A percentile compares a stretch with the other conserved stretches of the same genome.
Evolutionary conservation across 1,140 invertebrate species (phyloP).

Genomic region (Eupeodes corollae): DNA sequence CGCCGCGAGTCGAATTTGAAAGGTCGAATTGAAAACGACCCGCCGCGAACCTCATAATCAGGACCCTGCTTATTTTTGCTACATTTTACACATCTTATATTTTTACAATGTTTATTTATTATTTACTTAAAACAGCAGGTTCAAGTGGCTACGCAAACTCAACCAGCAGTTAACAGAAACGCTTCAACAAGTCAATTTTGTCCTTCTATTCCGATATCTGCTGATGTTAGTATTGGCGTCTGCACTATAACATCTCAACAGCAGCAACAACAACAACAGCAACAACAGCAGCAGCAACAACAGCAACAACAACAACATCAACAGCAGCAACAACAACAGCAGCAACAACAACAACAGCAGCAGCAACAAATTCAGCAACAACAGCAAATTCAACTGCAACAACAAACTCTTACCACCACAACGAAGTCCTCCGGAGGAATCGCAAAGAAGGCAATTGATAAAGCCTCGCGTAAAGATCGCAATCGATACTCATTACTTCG

Average conservation of each 20-base stretch:
- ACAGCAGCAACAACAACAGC: neutral
- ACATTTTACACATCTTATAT: no score
- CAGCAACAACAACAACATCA: constrained; percentile 3
- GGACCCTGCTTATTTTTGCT: no score
- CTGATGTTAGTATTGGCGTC: constrained; percentile 39
- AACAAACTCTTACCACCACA: constrained; percentile 20
- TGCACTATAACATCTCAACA: constrained; percentile 19
- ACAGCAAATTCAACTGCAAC: constrained; percentile 23
- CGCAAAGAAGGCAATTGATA: constrained; percentile 34
- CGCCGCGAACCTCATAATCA: no score
- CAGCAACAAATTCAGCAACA: constrained; percentile 9
- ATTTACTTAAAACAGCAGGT: constrained; percentile 40
- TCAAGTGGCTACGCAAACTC: constrained; percentile 45
- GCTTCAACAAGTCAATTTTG: constrained; percentile 3
- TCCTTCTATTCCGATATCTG: constrained; percentile 23
- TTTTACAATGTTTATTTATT: no score
- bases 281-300: constrained; percentile 6
- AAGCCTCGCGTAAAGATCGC: constrained; percentile 34
- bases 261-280: constrained; percentile 12
- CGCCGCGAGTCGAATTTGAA: no score
- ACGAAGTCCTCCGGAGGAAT: constrained; percentile 37
- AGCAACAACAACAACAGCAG: constrained; percentile 11
- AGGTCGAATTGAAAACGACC: no score
- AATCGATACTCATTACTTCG: constrained; percentile 25
- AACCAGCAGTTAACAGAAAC: constrained; percentile 38